Evolutionary conservation across 2,113 vertebrate species (phyloP).

Genomic region (Empidonax alnorum): DNA sequence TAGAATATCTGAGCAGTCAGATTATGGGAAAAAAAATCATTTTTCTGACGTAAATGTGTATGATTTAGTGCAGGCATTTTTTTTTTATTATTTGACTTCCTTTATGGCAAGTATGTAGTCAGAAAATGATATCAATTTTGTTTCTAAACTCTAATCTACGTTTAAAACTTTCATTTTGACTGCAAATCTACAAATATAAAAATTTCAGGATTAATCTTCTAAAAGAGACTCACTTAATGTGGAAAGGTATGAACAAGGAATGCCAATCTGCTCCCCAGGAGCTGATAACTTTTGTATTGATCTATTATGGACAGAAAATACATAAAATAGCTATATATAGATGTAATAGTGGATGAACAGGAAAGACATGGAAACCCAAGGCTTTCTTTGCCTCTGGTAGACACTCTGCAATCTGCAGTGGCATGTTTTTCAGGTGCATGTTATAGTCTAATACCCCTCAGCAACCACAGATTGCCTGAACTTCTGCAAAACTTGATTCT

Average conservation of each 20-base stretch:
- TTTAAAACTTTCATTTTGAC: not conserved
- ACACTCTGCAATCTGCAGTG: not conserved
- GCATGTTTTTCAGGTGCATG: not conserved
- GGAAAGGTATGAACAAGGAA: not conserved
- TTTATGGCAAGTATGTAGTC: not conserved
- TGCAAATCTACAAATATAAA: not conserved
- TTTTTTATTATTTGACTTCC: not conserved
- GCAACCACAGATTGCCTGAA: not conserved
- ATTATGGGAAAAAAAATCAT: not conserved
- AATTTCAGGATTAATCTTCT: not conserved
- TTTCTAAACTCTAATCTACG: not conserved
- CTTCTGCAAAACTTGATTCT: not conserved
- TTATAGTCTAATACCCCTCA: not conserved
- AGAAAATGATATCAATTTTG: not conserved
- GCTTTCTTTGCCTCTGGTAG: not conserved
- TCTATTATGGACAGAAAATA: not conserved
- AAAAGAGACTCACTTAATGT: rapidly evolving
- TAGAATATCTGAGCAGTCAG: not conserved
- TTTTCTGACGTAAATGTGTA: not conserved
- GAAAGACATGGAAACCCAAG: not conserved
- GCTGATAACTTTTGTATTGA: not conserved
- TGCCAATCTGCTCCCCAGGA: not conserved
- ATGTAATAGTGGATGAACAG: not conserved
- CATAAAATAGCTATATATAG: no score
- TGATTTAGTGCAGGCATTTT: not conserved